These are phyloP conservation scores for Dione vanillae DNA, from an alignment of 2,888 invertebrate species.

Conservation along the genomic window DNA sequence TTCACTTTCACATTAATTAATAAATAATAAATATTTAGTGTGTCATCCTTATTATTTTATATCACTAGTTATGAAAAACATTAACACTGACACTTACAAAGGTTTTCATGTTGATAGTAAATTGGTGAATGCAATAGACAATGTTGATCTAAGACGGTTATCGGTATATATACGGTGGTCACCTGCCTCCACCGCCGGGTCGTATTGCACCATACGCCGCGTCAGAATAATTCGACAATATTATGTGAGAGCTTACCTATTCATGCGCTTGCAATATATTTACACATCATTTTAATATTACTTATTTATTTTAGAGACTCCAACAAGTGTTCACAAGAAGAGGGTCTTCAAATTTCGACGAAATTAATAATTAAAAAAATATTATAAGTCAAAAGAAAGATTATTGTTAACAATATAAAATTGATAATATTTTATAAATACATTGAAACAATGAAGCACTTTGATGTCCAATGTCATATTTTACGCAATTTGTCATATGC, in stretches of 20 bases:
- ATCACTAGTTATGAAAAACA: constrained; percentile 48
- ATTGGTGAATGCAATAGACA: constrained; percentile 76
- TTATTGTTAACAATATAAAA: too few relatives aligned
- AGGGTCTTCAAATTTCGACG: too few relatives aligned
- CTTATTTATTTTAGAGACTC: constrained; percentile 22
- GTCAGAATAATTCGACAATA: constrained; percentile 74
- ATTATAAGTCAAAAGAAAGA: too few relatives aligned
- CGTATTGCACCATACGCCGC: constrained; percentile 74
- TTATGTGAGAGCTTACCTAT: constrained; percentile 64
- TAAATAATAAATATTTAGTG: neutral
- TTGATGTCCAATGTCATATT: too few relatives aligned
- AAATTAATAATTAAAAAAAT: too few relatives aligned
- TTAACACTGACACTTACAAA: constrained; percentile 78
- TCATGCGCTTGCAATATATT: constrained; percentile 63
- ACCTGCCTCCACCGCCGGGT: constrained; percentile 74
- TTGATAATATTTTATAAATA: too few relatives aligned
- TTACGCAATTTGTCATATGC: too few relatives aligned
- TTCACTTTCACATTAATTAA: constrained; percentile 11
- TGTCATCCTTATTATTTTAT: neutral
- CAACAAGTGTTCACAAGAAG: constrained; percentile 5
- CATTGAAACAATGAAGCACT: too few relatives aligned
- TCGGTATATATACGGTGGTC: constrained; percentile 76
- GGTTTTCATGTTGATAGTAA: constrained; percentile 76
- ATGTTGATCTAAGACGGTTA: constrained; percentile 74
- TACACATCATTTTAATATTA: constrained; percentile 37